Base-by-base conservation (phyloP, 2,797 vertebrate genomes). In the Pempheris klunzingeri region DNA sequence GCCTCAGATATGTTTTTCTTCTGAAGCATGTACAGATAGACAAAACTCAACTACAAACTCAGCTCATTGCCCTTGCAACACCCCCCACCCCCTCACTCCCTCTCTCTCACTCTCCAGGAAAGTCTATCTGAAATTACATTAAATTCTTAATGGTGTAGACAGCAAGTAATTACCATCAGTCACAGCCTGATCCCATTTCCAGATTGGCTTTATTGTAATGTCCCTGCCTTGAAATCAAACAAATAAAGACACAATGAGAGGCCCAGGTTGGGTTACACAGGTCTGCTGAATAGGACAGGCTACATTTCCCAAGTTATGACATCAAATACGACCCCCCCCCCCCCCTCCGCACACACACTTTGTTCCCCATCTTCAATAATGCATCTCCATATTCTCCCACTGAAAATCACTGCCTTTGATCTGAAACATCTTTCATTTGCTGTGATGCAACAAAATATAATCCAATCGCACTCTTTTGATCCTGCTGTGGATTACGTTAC, bases 91-190 rank as follows among this genome's bases (percentile, higher is more conserved):
- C 30, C 65, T 14, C 47, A 43, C n/a, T 47, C 77, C 47, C 65
- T 22, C 30, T n/a, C 77, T 38, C 81, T 53, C 66, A 58, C 73
- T 74, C 81, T 86, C 94, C 90, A 92, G 93, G 95, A 96, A 96
- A 96, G 92, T 88, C 92, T 90, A 94, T 96, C 96, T 98, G 95
- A 97, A 97, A 97, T 98, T 96, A 96, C 96, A 90, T 93, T 99
- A 93, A 97, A 99, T 99, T 97, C 96, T 99, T 97, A 97, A 97
- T 95, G 93, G 83, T 86, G 93, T 93, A 93, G 95, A 95, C 92
- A 96, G 93, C 92, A 90, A 92, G 95, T 95, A 96, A 96, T 96
- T 97, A 97, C 95, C 93, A 95, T 95, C 93, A 89, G 92, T 96
- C 93, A 93, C 90, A 89, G 91, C 82, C 93, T 57, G 93, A 96